phyloP scores from a whole-genome alignment of 2,888 invertebrate genomes.

The Tachina fera region DNA sequence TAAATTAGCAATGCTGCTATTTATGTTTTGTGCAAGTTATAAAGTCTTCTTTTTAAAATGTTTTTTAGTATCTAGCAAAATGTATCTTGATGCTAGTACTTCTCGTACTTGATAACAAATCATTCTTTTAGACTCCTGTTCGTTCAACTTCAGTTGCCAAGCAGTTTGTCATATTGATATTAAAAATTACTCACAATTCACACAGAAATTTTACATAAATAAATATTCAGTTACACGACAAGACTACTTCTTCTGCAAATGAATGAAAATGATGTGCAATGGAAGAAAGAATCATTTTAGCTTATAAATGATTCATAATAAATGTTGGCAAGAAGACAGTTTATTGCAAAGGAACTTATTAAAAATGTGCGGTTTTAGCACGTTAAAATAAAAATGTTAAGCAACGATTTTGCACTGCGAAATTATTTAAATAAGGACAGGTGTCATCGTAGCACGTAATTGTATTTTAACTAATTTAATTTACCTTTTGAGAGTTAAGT shows the following conservation, averaged over 20 bases:
- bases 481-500: conserved; percentile 58
- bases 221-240: conserved; percentile 21
- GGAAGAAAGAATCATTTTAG: conserved; percentile 20
- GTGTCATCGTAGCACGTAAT: conserved; percentile 62
- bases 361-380: background rate
- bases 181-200: conserved; percentile 54
- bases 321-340: conserved; percentile 21
- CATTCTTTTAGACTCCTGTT: conserved; percentile 22
- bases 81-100: too few relatives aligned
- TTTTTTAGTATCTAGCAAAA: too few relatives aligned
- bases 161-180: conserved; percentile 57
- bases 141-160: background rate
- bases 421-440: conserved; percentile 45
- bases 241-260: conserved; percentile 9
- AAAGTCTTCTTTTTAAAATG: too few relatives aligned
- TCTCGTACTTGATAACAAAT: too few relatives aligned
- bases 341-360: conserved; percentile 14
- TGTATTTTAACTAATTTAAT: conserved; percentile 68
- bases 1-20: too few relatives aligned
- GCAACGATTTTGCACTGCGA: conserved; percentile 16
- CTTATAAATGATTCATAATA: conserved; percentile 58
- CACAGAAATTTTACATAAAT: conserved; percentile 21
- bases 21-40: too few relatives aligned
- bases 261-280: background rate
- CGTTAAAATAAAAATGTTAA: conserved; percentile 5